Percentiles rank a stretch among this genome's conserved stretches.
Evolutionary conservation across 2,797 vertebrate genomes (phyloP).

Genomic region (Lutjanus campechanus): DNA sequence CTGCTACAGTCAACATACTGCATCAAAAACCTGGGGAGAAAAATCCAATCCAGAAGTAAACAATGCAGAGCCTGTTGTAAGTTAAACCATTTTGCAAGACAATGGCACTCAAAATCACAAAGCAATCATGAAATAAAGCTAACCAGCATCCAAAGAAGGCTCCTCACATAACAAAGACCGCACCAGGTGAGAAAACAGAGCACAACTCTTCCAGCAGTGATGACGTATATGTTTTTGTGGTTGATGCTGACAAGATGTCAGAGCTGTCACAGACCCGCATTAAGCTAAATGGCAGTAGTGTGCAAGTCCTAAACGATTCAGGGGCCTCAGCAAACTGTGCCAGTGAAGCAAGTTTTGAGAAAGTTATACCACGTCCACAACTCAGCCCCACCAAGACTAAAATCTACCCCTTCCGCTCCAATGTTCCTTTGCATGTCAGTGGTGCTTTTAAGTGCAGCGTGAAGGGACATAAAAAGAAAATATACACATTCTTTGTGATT

Average conservation of each 20-base stretch:
- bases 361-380: background rate
- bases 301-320: background rate
- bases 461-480: background rate
- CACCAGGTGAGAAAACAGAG: background rate
- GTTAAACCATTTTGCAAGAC: conserved; percentile 15
- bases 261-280: background rate
- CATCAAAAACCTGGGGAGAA: background rate
- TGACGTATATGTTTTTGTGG: background rate
- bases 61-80: conserved; percentile 31
- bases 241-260: background rate
- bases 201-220: background rate
- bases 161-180: background rate
- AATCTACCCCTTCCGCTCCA: background rate
- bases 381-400: background rate
- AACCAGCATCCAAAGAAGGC: background rate
- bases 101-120: background rate
- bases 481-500: background rate
- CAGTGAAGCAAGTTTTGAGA: background rate
- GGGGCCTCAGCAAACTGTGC: background rate
- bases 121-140: background rate
- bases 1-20: background rate
- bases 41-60: conserved; percentile 4
- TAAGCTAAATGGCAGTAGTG: background rate
- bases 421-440: background rate
- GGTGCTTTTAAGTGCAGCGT: background rate